Evolutionary conservation across 2,113 vertebrate genomes (phyloP).

Genomic region (Anarrhichthys ocellatus): DNA sequence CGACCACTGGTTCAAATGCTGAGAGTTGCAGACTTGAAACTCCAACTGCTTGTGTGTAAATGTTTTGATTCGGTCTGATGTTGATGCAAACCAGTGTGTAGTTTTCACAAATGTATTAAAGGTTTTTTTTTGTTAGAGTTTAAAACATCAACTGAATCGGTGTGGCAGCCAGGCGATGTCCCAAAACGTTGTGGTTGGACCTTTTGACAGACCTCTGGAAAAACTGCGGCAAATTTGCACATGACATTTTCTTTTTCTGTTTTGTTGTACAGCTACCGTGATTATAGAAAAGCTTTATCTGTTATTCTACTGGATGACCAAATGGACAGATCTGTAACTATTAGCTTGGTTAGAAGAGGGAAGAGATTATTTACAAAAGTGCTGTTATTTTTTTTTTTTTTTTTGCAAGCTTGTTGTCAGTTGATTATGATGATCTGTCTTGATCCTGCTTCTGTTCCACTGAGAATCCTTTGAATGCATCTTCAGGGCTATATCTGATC

Average conservation of each 20-base stretch:
- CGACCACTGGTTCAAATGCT: not conserved
- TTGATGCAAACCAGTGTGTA: not conserved
- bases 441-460: not conserved
- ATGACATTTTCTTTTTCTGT: slow-evolving; percentile 11
- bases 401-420: not conserved
- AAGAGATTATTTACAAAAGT: slow-evolving; percentile 20
- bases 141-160: not conserved
- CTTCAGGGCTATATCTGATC: slow-evolving; percentile 15
- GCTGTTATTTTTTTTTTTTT: not conserved
- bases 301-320: slow-evolving; percentile 3
- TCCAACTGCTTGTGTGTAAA: not conserved
- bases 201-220: slow-evolving; percentile 2
- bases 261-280: not conserved
- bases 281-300: slow-evolving; percentile 6
- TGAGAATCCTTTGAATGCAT: slow-evolving; percentile 14
- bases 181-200: not conserved
- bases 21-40: not conserved
- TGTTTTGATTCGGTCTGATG: not conserved
- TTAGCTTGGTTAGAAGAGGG: not conserved
- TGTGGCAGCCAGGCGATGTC: not conserved
- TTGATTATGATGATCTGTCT: not conserved
- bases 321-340: not conserved
- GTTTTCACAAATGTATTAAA: not conserved
- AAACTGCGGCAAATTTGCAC: slow-evolving; percentile 37
- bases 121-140: not conserved